Evolutionary conservation across 35 echinoderm and acorn worm genomes (phyloP).

Genomic region (Apostichopus parvimensis): DNA sequence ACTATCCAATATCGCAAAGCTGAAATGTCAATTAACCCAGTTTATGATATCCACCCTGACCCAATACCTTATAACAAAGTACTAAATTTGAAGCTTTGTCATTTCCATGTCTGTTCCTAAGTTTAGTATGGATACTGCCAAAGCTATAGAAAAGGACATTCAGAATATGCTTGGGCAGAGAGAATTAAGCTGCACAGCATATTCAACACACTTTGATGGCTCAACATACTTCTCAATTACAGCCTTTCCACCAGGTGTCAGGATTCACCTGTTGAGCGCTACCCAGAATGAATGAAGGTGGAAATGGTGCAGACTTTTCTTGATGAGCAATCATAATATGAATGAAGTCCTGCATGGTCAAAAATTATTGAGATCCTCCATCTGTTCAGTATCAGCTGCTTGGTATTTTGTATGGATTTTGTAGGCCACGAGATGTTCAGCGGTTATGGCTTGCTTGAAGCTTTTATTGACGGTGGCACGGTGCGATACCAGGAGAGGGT

Average conservation of each 20-base stretch:
- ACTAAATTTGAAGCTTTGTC: too few relatives aligned
- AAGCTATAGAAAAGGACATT: too few relatives aligned
- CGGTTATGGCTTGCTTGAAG: not conserved
- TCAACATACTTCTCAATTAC: conserved; percentile 4
- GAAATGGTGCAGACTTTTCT: not conserved
- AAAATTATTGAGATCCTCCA: not conserved
- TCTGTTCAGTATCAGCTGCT: not conserved
- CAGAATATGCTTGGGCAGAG: too few relatives aligned
- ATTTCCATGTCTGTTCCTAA: too few relatives aligned
- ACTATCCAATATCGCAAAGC: too few relatives aligned
- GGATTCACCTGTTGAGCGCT: not conserved
- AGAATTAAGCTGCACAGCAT: not conserved
- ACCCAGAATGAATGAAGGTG: not conserved
- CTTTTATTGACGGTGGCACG: not conserved
- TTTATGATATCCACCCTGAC: too few relatives aligned
- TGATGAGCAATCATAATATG: not conserved
- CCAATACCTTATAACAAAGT: too few relatives aligned
- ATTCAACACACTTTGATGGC: not conserved
- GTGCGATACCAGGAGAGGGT: not conserved
- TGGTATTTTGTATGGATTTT: not conserved
- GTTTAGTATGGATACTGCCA: too few relatives aligned
- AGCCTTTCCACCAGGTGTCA: not conserved
- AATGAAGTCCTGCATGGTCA: not conserved
- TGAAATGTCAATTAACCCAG: too few relatives aligned
- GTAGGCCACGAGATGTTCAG: not conserved